Evolutionary conservation across 1,140 invertebrate genomes (phyloP).

Genomic region (Planococcus citri): DNA sequence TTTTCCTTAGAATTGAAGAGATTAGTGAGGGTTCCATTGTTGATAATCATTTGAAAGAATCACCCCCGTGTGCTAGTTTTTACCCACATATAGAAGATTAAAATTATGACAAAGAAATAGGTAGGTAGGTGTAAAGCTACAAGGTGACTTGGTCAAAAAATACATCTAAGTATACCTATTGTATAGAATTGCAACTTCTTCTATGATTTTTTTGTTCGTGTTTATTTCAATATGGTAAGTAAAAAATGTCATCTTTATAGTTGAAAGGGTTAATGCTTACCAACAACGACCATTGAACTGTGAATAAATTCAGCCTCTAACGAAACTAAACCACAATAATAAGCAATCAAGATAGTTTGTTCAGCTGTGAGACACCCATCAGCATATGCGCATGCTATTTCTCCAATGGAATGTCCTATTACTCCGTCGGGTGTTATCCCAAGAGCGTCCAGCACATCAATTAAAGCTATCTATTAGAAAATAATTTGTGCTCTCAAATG

Average conservation of each 20-base stretch:
- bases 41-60: neutral
- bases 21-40: neutral
- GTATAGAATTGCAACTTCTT: too few relatives aligned
- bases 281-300: slow-evolving; percentile 25
- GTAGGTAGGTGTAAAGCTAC: too few relatives aligned
- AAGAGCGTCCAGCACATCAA: slow-evolving; percentile 56
- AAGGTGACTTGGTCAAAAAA: too few relatives aligned
- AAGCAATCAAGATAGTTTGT: slow-evolving; percentile 66
- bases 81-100: too few relatives aligned
- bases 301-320: slow-evolving; percentile 40
- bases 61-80: neutral
- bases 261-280: neutral
- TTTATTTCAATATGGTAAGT: neutral
- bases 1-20: neutral
- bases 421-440: slow-evolving; percentile 69
- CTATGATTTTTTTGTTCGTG: too few relatives aligned
- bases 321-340: slow-evolving; percentile 45
- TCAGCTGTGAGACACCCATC: slow-evolving; percentile 72
- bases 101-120: too few relatives aligned
- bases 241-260: neutral
- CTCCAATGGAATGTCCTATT: slow-evolving; percentile 78
- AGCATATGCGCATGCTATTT: slow-evolving; percentile 79
- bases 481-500: too few relatives aligned
- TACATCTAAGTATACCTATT: too few relatives aligned
- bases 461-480: slow-evolving; percentile 53